These are phyloP conservation scores for Leptinotarsa juncta DNA, from an alignment of 2,888 invertebrate species.

Conservation along the genomic window DNA sequence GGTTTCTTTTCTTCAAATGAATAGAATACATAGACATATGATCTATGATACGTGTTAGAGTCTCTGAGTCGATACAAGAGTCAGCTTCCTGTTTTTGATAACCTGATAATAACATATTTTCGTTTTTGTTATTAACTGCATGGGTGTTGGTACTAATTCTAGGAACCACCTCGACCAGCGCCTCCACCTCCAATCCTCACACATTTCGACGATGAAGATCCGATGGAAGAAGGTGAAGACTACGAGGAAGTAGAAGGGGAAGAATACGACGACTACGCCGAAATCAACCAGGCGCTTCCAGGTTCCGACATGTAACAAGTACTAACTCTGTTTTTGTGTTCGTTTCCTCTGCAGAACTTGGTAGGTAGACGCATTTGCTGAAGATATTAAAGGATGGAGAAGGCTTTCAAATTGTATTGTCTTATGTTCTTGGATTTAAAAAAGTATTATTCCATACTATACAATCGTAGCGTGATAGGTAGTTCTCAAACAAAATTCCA, in stretches of 20 bases:
- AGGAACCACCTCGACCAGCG: conserved; percentile 58
- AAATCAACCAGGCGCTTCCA: conserved; percentile 63
- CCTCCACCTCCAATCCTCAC: conserved; percentile 64
- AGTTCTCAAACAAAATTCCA: too few relatives aligned
- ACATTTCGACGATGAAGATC: conserved; percentile 69
- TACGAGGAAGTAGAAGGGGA: conserved; percentile 72
- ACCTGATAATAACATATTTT: background rate
- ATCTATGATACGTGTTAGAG: too few relatives aligned
- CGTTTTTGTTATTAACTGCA: conserved; percentile 47
- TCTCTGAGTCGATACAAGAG: too few relatives aligned
- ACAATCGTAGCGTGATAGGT: too few relatives aligned
- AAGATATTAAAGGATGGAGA: too few relatives aligned
- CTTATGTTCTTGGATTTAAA: too few relatives aligned
- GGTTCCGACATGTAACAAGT: conserved; percentile 50
- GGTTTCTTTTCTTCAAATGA: too few relatives aligned
- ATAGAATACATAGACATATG: too few relatives aligned
- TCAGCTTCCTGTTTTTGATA: background rate
- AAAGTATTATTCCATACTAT: too few relatives aligned
- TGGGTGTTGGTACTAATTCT: conserved; percentile 53
- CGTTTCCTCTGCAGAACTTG: conserved; percentile 5
- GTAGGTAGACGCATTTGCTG: conserved; percentile 9
- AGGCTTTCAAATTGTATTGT: too few relatives aligned
- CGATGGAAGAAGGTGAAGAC: conserved; percentile 68
- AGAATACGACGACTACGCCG: conserved; percentile 73
- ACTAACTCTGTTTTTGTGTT: conserved; percentile 18